Evolutionary conservation across 2,888 invertebrate genomes (phyloP), one percentile per base, ranked within the genome.

Genomic region (Mythimna vitellina): DNA sequence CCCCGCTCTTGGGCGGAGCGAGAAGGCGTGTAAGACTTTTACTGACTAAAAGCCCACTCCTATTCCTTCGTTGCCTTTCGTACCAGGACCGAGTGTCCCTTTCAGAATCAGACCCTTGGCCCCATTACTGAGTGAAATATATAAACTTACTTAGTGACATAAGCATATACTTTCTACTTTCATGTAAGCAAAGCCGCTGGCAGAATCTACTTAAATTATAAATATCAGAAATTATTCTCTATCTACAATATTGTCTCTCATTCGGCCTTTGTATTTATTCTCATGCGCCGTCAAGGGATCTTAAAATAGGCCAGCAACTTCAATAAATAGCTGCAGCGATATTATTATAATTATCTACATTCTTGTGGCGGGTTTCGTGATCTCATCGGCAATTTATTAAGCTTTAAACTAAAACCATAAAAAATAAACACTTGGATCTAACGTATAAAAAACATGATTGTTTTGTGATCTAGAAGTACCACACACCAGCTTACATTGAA

Each of bases 211-310:
- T 56, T 54, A 64, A 38, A 54, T 76, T 76, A 46, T 56, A 62
- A 53, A 29, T 20, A 54, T 7, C 46, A 65, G 9, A 63, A 54
- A 51, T 58, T 65, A 10, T 49, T 54, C 54, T 49, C 10, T 17
- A 22, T 63, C 57, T 46, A 69, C 60, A 76, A 53, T 56, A 70
- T 70, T 67, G 70, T 66, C 12, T 17, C 42, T 57, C 29, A 57
- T 32, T 49, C 35, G 25, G 35, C 38, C 17, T 8, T 32, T 53
- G 38, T 58, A 76, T 62, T 70, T 46, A 73, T 69, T 66, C 69
- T 71, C 56, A 62, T 56, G 53, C 54, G 70, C 68, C 62, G 65
- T 81, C 81, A 75, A 58, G 66, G 32, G 22, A 32, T 67, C 63
- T 75, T 69, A 38, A 75, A 78, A 80, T 80, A 75, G 29, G 4